Evolutionary conservation across 2,113 vertebrate genomes (phyloP), one percentile per base, ranked within the genome.

Genomic region (Cacatua alba): DNA sequence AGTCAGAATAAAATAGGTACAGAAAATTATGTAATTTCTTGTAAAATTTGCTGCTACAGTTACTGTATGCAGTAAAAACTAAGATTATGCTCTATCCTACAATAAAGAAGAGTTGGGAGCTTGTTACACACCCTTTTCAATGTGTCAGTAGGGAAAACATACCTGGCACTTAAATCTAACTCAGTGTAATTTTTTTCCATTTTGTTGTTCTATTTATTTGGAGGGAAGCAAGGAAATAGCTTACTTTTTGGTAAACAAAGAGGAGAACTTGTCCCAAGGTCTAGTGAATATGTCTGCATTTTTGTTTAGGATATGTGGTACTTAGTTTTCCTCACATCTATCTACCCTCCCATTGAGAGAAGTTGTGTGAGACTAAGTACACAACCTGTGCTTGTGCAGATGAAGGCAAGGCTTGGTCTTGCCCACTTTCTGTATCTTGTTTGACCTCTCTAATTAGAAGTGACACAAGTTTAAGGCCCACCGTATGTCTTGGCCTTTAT

Each of bases 271-370:
- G 7, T 49, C 24, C 46, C 17, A 79, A 6, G 33, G 23, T 21
- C 49, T 76, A 48, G 18, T 57, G 52, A 74, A 21, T 55, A 33
- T 6, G 9, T 33, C 43, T 90, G 11, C 3, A 2, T 39, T 75
- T 95, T 48, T 71, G 7, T 37, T 82, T 68, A 43, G 31, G 43
- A 20, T 59, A 8, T 17, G 7, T 4, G 4, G 24, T 51, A 33
- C 13, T 68, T 49, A 23, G 43, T 29, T 85, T 79, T 87, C 6
- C 19, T 82, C 23, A 13, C 10, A 33, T 21, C 62, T 72, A 10
- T 29, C 33, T 4, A 11, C 12, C 17, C 5, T 60, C 7, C 33
- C 24, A 14, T 15, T 64, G 71, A 55, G 25, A 0, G 0, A 82
- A 55, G 25, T 82, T 80, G 37, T 74, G 52, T 35, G 18, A 68